Evolutionary conservation across 2,797 vertebrate species (phyloP), one percentile per base, ranked within the genome.

Genomic region (Microctenopoma lineatum): DNA sequence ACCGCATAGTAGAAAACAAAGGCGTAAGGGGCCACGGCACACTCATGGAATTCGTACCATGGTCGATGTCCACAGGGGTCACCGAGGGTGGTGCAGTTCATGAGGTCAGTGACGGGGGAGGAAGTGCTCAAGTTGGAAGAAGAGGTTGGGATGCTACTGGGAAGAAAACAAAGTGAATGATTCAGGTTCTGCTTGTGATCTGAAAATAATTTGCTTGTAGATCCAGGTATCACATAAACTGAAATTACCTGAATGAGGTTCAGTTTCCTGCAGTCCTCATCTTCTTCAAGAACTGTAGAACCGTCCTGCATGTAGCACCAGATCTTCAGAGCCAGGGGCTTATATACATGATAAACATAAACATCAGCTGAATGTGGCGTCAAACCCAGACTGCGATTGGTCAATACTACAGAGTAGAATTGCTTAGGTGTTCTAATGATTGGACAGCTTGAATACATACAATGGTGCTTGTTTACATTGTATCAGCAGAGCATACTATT

Each of bases 1-100:
- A 92, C 90, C 4, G 66, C 73, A 0, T 84, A 93, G 75, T 92
- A 94, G 82, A 94, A 92, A 26, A 92, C 14, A 32, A 90, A 94
- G 52, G 73, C 90, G 4, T 92, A 90, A 0, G 93, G 91, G 0
- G 87, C 82, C n/a, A 53, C 73, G 0, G 62, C 71, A 0, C 94
- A 94, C 14, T 50, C 77, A 0, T 85, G 68, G 18, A 72, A 89
- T 56, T 89, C 73, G 57, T 92, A 94, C 94, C 93, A 94, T 0
- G 73, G 90, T 0, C 76, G 75, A 16, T 18, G 71, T 2, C 57
- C 62, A 4, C 32, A 7, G 5, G 52, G 11, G 9, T 5, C 54
- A 0, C 41, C 14, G 1, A 46, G 6, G 32, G 1, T 59, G 55
- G 78, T 81, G 0, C 71, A 77, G 75, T 84, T 89, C 11, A 26